Conservation (phyloP, 2,888 invertebrate genomes). For the Callyntrura sp. region DNA sequence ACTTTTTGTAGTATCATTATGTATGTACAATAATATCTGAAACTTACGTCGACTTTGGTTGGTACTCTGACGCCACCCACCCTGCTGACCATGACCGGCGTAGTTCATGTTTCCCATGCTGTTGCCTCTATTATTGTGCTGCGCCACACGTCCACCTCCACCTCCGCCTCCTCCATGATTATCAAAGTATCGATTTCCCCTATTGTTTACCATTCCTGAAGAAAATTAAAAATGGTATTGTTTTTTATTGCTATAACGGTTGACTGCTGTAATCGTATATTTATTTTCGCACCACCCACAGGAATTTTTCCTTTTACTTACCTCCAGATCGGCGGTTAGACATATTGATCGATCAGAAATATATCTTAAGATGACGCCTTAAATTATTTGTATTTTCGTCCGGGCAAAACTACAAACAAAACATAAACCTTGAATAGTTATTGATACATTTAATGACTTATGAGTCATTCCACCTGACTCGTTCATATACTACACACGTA, state of each 20-base stretch:
- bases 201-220: slow-evolving; percentile 38
- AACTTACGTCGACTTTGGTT: slow-evolving; percentile 62
- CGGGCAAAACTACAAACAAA: background rate
- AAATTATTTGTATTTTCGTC: too few species aligned
- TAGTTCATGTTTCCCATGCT: slow-evolving; percentile 40
- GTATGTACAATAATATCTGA: background rate
- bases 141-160: slow-evolving; percentile 23
- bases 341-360: background rate
- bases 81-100: slow-evolving; percentile 23
- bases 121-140: slow-evolving; percentile 5
- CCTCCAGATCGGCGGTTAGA: slow-evolving; percentile 47
- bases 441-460: too few species aligned
- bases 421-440: too few species aligned
- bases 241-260: too few species aligned
- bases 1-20: too few species aligned
- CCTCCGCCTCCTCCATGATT: slow-evolving; percentile 46
- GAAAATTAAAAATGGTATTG: background rate
- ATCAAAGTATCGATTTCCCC: slow-evolving; percentile 44
- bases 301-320: slow-evolving; percentile 34
- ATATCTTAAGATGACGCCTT: too few species aligned
- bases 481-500: too few species aligned
- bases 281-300: too few species aligned
- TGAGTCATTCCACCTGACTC: too few species aligned
- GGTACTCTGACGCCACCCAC: slow-evolving; percentile 59
- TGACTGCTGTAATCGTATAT: too few species aligned